A percentile compares a stretch with the other conserved stretches of the same genome.
Conservation (phyloP, 1,140 invertebrate species). For the Trichonephila clavipes region DNA sequence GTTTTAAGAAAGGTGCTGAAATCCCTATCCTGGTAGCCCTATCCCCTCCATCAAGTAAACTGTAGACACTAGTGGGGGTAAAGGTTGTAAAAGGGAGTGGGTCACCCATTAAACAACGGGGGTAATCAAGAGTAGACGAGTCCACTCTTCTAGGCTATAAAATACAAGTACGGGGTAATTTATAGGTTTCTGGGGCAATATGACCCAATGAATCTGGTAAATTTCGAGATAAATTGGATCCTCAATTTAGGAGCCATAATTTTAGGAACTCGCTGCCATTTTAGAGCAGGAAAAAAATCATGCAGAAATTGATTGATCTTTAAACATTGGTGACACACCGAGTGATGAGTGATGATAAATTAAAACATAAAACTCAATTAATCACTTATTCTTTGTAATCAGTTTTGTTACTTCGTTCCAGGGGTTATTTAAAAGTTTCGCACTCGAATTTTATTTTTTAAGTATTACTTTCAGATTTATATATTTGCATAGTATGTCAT, state of each 20-base stretch:
- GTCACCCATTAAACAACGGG: conserved; percentile 68
- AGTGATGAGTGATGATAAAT: background rate
- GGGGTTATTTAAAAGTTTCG: no score
- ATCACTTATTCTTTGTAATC: background rate
- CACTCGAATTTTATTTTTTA: no score
- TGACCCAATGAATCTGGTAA: conserved; percentile 65
- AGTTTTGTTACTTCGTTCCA: no score
- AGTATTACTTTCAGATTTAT: no score
- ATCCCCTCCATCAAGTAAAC: conserved; percentile 16
- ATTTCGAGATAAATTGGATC: conserved; percentile 69
- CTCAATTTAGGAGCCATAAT: conserved; percentile 56
- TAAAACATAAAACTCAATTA: background rate
- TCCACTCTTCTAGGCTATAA: conserved; percentile 67
- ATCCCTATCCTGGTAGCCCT: conserved; percentile 12
- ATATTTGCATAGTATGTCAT: no score
- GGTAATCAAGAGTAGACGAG: conserved; percentile 70
- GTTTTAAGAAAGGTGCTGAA: conserved; percentile 7
- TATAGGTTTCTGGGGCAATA: conserved; percentile 60
- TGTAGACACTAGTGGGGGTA: conserved; percentile 35
- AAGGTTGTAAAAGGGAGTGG: conserved; percentile 58
- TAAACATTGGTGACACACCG: background rate
- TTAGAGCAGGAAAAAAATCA: background rate
- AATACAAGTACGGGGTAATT: conserved; percentile 62
- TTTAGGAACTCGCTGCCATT: background rate
- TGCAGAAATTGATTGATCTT: background rate